Percentiles rank a stretch among this genome's conserved stretches.
These are phyloP conservation scores for Eupithecia insigniata DNA, from an alignment of 2,888 invertebrate genomes.

Conservation along the genomic window DNA sequence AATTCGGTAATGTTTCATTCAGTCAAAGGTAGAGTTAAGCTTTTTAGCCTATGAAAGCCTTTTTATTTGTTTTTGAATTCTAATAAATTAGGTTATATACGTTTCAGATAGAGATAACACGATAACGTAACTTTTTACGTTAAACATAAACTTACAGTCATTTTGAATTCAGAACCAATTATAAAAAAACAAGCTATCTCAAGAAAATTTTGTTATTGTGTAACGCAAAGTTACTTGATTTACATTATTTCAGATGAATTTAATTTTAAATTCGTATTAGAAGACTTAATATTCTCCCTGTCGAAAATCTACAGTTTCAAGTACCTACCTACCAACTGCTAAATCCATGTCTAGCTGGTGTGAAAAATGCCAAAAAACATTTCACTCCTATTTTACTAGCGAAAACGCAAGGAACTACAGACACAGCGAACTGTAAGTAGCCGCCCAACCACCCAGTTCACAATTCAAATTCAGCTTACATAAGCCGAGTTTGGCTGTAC, in stretches of 20 bases:
- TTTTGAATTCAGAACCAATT: not conserved
- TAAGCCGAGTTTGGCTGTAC: constrained; percentile 34
- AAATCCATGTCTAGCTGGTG: not conserved
- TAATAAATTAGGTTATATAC: not conserved
- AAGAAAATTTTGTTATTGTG: not conserved
- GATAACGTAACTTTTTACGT: not conserved
- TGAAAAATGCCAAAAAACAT: not conserved
- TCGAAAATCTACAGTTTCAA: not conserved
- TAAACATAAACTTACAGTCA: not conserved
- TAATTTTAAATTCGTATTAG: not conserved
- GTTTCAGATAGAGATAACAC: not conserved
- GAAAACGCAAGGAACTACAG: not conserved
- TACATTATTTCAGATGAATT: not conserved
- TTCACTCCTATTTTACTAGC: not conserved
- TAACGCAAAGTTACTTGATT: not conserved
- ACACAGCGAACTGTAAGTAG: not conserved
- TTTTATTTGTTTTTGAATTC: not conserved
- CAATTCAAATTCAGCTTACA: constrained; percentile 31
- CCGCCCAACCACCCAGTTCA: not conserved
- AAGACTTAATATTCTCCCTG: not conserved
- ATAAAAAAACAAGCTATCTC: not conserved
- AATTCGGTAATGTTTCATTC: no score
- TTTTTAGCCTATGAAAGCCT: not conserved
- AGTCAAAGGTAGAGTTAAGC: not conserved
- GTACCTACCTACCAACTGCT: no score